phyloP scores from a whole-genome alignment of 37 sponge, comb jelly and placozoan genomes.

The Aphrocallistes beatrix region DNA sequence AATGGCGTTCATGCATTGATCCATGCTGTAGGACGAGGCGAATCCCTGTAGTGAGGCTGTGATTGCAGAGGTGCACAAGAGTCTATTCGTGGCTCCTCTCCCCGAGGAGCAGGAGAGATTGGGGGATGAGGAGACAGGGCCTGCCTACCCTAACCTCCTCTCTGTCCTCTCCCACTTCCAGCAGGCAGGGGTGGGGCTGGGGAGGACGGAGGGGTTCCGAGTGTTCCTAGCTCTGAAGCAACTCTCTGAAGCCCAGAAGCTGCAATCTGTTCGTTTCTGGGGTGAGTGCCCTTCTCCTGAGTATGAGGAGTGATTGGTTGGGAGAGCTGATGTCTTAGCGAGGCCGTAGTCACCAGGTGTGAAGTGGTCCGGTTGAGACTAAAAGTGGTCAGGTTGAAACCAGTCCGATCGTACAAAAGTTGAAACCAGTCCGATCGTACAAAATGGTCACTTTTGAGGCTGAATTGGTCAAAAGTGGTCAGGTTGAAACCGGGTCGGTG shows the following conservation, averaged over 20 bases:
- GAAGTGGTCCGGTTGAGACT: no score
- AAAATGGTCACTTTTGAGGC: no score
- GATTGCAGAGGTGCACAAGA: slow-evolving; percentile 9
- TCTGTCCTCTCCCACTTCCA: slow-evolving; percentile 64
- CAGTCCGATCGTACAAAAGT: no score
- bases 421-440: no score
- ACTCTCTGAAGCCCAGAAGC: slow-evolving; percentile 42
- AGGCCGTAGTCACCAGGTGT: no score
- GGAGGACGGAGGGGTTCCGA: slow-evolving; percentile 58
- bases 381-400: no score
- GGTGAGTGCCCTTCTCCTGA: slow-evolving; percentile 47
- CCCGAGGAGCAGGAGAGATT: slow-evolving; percentile 49
- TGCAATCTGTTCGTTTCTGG: slow-evolving; percentile 82
- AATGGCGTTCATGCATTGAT: no score
- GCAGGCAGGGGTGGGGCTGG: slow-evolving; percentile 79
- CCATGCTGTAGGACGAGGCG: not conserved
- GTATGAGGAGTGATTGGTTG: no score
- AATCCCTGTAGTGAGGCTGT: not conserved
- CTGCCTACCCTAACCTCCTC: slow-evolving; percentile 78
- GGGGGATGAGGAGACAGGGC: slow-evolving; percentile 75
- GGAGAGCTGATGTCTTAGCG: no score
- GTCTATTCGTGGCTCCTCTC: not conserved
- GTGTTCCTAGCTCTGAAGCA: slow-evolving; percentile 81
- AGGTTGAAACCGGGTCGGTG: no score
- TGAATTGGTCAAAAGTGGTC: no score